phyloP scores from a whole-genome alignment of 2,888 invertebrate species.

The Lasioglossum calceatum region DNA sequence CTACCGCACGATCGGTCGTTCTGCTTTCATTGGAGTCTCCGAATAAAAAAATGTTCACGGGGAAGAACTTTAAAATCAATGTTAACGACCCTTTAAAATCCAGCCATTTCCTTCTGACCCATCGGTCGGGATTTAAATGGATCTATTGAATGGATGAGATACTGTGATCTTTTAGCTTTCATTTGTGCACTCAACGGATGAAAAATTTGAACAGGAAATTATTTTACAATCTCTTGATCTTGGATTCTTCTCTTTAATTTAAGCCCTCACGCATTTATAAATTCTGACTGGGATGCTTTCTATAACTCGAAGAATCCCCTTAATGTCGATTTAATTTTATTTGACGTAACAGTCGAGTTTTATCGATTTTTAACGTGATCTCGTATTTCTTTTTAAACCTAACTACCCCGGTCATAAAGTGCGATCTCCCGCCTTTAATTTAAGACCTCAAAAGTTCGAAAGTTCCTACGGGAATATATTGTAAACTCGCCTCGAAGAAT shows the following conservation, averaged over 20 bases:
- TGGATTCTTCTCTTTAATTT: neutral
- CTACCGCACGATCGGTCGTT: neutral
- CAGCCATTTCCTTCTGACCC: no score
- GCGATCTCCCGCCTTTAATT: neutral
- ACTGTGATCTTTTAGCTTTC: neutral
- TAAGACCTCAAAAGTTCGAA: neutral
- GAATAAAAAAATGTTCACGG: neutral
- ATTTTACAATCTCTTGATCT: neutral
- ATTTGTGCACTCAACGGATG: neutral
- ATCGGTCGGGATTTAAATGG: neutral
- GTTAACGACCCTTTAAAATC: neutral
- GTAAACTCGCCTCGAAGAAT: neutral
- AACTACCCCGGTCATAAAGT: neutral
- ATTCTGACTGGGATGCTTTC: neutral
- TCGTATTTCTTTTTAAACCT: neutral
- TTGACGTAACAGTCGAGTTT: neutral
- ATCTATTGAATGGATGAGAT: neutral
- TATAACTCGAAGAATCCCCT: neutral
- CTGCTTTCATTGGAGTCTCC: neutral
- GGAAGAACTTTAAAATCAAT: neutral
- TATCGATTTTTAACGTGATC: neutral
- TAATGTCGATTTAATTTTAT: neutral
- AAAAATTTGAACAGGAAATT: neutral
- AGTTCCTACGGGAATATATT: neutral
- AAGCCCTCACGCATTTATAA: neutral